phyloP scores from a whole-genome alignment of 2,113 vertebrate species.

The Mola mola region DNA sequence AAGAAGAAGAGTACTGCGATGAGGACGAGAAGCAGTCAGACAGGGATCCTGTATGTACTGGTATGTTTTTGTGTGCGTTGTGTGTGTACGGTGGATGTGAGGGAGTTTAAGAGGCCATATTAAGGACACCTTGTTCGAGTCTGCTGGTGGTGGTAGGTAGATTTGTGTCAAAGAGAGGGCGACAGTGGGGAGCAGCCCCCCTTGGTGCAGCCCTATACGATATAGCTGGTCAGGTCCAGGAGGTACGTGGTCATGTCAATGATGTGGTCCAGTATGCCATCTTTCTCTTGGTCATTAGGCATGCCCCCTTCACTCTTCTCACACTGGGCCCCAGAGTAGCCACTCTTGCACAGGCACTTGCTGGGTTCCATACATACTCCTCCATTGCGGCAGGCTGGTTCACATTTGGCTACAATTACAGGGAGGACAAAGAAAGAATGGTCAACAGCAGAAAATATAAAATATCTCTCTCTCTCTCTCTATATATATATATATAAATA shows the following conservation, averaged over 20 bases:
- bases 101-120: conserved; percentile 50
- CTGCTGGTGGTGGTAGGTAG: conserved; percentile 77
- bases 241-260: conserved; percentile 98
- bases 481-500: too few species aligned
- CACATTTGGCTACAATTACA: conserved; percentile 89
- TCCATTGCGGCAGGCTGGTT: conserved; percentile 92
- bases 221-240: conserved; percentile 97
- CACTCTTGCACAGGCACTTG: conserved; percentile 95
- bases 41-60: conserved; percentile 33
- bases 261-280: conserved; percentile 97
- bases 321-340: conserved; percentile 79
- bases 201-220: conserved; percentile 85
- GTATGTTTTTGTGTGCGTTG: conserved; percentile 19
- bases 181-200: conserved; percentile 45
- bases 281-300: conserved; percentile 91
- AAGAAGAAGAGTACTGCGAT: conserved; percentile 41
- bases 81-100: conserved; percentile 37
- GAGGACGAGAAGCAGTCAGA: conserved; percentile 51
- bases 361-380: conserved; percentile 95
- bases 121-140: conserved; percentile 63
- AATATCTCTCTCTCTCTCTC: too few species aligned
- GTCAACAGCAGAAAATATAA: conserved; percentile 3
- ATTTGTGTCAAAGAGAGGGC: conserved; percentile 65
- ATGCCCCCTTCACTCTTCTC: conserved; percentile 89
- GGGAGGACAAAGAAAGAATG: neutral